Conservation (phyloP, 1,140 invertebrate species). For the Drosophila pseudoobscura region DNA sequence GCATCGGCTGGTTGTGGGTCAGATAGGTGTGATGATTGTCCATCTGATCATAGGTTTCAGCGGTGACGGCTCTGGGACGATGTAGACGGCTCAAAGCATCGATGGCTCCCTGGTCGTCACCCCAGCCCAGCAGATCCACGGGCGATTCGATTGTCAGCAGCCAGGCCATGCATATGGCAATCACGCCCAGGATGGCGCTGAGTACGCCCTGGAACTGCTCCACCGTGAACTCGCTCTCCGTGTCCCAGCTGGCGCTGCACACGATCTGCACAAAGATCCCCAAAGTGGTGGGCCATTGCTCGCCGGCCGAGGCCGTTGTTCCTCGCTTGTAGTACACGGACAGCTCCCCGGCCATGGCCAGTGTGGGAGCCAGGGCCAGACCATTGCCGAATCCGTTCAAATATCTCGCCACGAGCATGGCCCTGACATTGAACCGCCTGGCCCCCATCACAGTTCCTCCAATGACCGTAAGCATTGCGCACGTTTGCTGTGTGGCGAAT, state of each 20-base stretch:
- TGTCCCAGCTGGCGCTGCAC: constrained; percentile 37
- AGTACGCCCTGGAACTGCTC: constrained; percentile 59
- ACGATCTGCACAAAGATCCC: constrained; percentile 69
- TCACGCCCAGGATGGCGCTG: constrained; percentile 38
- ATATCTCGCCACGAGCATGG: constrained; percentile 53
- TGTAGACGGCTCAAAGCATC: constrained; percentile 59
- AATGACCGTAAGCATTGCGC: constrained; percentile 45
- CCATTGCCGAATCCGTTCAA: constrained; percentile 67
- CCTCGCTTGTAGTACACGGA: constrained; percentile 62
- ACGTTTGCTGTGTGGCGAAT: constrained; percentile 42
- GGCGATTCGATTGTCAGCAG: constrained; percentile 63
- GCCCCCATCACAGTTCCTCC: constrained; percentile 44
- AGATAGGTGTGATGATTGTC: constrained; percentile 65
- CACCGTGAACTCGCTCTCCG: constrained; percentile 31
- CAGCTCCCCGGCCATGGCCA: constrained; percentile 58
- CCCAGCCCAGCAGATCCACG: constrained; percentile 43
- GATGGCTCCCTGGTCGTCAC: constrained; percentile 57
- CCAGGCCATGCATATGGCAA: constrained; percentile 45
- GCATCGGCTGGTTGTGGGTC: constrained; percentile 27
- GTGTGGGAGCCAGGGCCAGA: constrained; percentile 43
- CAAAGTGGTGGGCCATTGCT: constrained; percentile 51
- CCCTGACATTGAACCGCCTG: constrained; percentile 8
- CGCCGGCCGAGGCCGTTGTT: constrained; percentile 36
- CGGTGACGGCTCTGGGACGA: constrained; percentile 52
- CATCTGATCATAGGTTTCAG: constrained; percentile 69